Percentiles rank a stretch among this genome's conserved stretches.
Evolutionary conservation across 2,888 invertebrate species (phyloP).

Genomic region (Phasia obesa): DNA sequence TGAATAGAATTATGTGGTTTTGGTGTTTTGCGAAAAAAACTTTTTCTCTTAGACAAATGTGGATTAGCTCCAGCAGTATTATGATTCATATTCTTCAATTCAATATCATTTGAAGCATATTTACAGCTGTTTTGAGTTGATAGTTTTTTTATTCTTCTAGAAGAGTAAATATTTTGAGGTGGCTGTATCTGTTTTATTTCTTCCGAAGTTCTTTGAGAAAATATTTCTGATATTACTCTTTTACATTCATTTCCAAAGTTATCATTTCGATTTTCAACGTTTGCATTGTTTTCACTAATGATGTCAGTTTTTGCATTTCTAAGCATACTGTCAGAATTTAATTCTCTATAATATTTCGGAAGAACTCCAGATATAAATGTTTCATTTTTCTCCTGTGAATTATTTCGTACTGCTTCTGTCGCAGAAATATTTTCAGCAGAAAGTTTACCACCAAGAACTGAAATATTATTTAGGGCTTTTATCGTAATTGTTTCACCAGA

Average conservation of each 20-base stretch:
- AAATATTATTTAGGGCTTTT: no score
- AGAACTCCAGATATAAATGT: background rate
- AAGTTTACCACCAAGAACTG: no score
- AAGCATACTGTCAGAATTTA: background rate
- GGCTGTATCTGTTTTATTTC: background rate
- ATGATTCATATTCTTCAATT: background rate
- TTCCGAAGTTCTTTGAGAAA: background rate
- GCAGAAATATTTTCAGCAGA: background rate
- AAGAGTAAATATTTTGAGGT: background rate
- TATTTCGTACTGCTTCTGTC: background rate
- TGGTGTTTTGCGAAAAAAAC: background rate
- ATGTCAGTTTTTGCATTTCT: background rate
- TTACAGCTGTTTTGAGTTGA: background rate
- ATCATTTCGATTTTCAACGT: background rate
- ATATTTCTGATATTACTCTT: background rate
- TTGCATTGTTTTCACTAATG: background rate
- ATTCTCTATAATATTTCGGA: background rate
- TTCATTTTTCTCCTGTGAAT: background rate
- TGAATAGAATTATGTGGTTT: background rate
- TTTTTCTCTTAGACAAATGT: background rate
- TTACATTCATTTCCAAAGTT: background rate
- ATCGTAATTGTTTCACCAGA: background rate
- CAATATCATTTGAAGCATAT: background rate
- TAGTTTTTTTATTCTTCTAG: background rate
- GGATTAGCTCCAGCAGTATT: background rate